These are phyloP conservation scores for Melanotaenia parkinsoni DNA, from an alignment of 2,797 vertebrate genomes.

Conservation along the genomic window DNA sequence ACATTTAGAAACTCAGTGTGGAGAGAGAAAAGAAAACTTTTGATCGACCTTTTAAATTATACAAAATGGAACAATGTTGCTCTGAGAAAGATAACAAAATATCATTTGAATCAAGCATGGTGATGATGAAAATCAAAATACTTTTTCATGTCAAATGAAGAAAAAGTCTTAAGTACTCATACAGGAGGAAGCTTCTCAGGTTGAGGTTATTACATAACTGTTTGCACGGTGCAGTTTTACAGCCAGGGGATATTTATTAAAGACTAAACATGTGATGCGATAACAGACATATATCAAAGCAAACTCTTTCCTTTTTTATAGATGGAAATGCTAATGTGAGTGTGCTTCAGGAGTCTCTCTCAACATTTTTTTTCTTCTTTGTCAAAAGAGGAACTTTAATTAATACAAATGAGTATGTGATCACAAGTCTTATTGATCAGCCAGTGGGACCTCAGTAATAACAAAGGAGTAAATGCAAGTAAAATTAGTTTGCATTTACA, in stretches of 20 bases:
- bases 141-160: constrained; percentile 44
- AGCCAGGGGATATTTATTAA: neutral
- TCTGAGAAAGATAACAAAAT: constrained; percentile 64
- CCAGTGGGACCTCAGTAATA: constrained; percentile 35
- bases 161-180: constrained; percentile 31
- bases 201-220: neutral
- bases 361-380: constrained; percentile 4
- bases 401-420: constrained; percentile 57
- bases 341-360: neutral
- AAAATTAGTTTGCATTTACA: constrained; percentile 50
- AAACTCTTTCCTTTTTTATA: neutral
- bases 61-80: constrained; percentile 59
- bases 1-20: constrained; percentile 39
- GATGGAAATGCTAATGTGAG: too few relatives aligned
- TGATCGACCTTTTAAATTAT: constrained; percentile 68
- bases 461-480: constrained; percentile 37
- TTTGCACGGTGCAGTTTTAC: neutral
- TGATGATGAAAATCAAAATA: constrained; percentile 45
- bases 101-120: constrained; percentile 67
- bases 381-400: constrained; percentile 45
- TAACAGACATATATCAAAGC: neutral
- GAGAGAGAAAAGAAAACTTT: constrained; percentile 57
- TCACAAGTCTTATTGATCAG: constrained; percentile 58
- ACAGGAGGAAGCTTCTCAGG: neutral
- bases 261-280: neutral